Base-by-base conservation (phyloP, 1,140 invertebrate genomes). In the Choristoneura fumiferana region DNA sequence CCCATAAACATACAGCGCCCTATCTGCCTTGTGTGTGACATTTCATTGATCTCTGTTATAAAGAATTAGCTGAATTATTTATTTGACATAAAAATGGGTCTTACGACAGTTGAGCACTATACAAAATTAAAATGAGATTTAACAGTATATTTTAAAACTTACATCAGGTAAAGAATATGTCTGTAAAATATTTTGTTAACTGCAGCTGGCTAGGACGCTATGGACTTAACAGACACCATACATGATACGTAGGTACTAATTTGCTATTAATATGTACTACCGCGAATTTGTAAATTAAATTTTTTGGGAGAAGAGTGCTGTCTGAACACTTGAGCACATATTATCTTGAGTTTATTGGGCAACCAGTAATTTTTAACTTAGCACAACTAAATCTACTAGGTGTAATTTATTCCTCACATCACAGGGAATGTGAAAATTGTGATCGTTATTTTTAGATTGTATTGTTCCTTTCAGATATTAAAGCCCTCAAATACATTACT, bases 401-500 rank as follows among this genome's bases (percentile, higher is more conserved):
- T 43, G 15, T 43, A 43, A n/a, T n/a, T n/a, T n/a, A n/a, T n/a
- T n/a, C n/a, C n/a, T n/a, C n/a, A n/a, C n/a, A n/a, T n/a, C n/a
- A 29, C 22, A 29, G 22, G 22, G n/a, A n/a, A n/a, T n/a, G n/a
- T n/a, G n/a, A n/a, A n/a, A n/a, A n/a, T n/a, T n/a, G n/a, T n/a
- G n/a, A n/a, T n/a, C 29, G 34, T 58, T 55, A 58, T 63, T 49
- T 33, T 58, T 45, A 15, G 37, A 56, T 43, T 37, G 22, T 53
- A 39, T 12, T 49, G 54, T 65, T 68, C 64, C 65, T 84, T 93
- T 63, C 89, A 96, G 95, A 93, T 91, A 74, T 90, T 95, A 72
- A 94, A 93, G 89, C 92, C 94, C 70, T 92, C 95, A 63, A 82
- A 92, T 65, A 94, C 95, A 76, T 93, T 98, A 75, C 93, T 98